These are phyloP conservation scores for Macrosteles quadrilineatus DNA, from an alignment of 1,140 invertebrate genomes.

Conservation along the genomic window DNA sequence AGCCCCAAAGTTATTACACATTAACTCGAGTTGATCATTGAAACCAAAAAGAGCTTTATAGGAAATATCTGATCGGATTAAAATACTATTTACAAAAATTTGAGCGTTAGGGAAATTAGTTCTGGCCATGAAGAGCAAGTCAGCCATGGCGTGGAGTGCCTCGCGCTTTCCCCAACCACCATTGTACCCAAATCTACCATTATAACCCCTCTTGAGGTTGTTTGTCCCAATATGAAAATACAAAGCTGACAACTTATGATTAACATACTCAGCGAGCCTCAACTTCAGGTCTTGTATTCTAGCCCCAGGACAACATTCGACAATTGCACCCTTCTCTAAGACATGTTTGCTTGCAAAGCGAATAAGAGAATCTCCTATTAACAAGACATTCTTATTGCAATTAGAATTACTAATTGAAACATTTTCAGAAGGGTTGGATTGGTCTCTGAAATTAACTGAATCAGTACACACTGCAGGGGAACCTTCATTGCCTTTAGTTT, in stretches of 20 bases:
- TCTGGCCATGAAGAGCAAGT: not conserved
- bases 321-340: not conserved
- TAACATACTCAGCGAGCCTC: not conserved
- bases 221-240: not conserved
- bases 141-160: not conserved
- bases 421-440: too few species aligned
- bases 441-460: too few species aligned
- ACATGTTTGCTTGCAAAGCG: not conserved
- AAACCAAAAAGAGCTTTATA: not conserved
- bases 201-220: not conserved
- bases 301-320: not conserved
- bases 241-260: not conserved
- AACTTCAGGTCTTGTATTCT: not conserved
- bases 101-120: not conserved
- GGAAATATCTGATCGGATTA: not conserved
- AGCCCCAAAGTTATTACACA: not conserved
- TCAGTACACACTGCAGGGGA: too few species aligned
- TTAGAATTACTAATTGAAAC: not conserved
- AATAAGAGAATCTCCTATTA: not conserved
- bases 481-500: too few species aligned
- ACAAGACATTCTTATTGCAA: not conserved
- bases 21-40: slow-evolving; percentile 5
- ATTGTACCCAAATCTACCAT: slow-evolving; percentile 3
- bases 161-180: not conserved
- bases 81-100: slow-evolving; percentile 5